Evolutionary conservation across 2,888 invertebrate genomes (phyloP).

Genomic region (Exocentrus adspersus): DNA sequence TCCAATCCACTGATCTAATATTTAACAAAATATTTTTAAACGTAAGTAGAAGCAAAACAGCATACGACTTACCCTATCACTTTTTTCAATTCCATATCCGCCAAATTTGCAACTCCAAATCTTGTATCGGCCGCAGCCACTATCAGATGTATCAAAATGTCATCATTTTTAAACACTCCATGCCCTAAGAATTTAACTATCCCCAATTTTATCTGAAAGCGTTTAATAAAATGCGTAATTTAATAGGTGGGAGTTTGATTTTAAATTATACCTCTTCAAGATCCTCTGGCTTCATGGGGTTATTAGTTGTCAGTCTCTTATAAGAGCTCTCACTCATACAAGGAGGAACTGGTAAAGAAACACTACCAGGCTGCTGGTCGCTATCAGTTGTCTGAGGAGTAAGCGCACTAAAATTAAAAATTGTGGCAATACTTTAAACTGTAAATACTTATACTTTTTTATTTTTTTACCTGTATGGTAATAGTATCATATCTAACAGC

Average conservation of each 20-base stretch:
- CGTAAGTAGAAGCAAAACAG: too few relatives aligned
- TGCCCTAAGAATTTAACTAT: constrained; percentile 84
- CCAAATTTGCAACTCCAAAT: constrained; percentile 88
- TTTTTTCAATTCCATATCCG: constrained; percentile 86
- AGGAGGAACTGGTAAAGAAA: constrained; percentile 71
- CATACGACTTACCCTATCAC: constrained; percentile 70
- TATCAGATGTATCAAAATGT: constrained; percentile 80
- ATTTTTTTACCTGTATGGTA: constrained; percentile 81
- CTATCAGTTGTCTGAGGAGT: constrained; percentile 50
- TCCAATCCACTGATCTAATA: constrained; percentile 81
- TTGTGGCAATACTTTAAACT: background rate
- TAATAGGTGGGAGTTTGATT: too few relatives aligned
- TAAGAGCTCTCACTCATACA: constrained; percentile 82
- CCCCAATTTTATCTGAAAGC: constrained; percentile 75
- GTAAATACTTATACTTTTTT: too few relatives aligned
- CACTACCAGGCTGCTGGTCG: constrained; percentile 43
- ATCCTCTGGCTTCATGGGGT: constrained; percentile 78
- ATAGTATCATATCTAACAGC: constrained; percentile 82
- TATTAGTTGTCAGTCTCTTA: constrained; percentile 78
- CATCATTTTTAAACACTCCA: constrained; percentile 79
- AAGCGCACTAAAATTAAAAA: constrained; percentile 52
- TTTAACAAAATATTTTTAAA: too few relatives aligned
- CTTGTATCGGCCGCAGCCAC: constrained; percentile 90
- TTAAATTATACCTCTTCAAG: constrained; percentile 75
- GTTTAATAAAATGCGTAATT: too few relatives aligned